These are phyloP conservation scores for Platanista minor DNA, from an alignment of 2,113 vertebrate genomes.

Conservation along the genomic window DNA sequence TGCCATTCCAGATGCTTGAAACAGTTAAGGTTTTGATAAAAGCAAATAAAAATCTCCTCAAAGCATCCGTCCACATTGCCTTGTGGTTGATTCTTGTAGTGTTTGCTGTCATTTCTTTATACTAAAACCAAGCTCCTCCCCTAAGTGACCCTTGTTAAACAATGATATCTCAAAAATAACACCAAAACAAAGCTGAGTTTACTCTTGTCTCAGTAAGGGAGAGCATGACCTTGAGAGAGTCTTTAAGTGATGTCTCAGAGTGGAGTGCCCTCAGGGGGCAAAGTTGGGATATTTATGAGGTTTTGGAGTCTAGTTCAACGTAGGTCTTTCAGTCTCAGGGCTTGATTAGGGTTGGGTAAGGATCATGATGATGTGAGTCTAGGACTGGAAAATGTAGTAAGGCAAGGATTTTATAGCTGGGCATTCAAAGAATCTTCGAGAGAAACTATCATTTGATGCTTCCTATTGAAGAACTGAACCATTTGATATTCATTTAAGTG, in stretches of 20 bases:
- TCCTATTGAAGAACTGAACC: neutral
- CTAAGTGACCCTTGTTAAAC: neutral
- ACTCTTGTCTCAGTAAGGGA: neutral
- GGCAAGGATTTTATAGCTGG: neutral
- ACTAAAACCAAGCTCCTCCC: neutral
- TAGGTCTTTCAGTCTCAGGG: neutral
- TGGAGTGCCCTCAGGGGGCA: neutral
- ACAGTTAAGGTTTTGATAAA: slow-evolving; percentile 1
- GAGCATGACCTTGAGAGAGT: neutral
- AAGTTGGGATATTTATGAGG: neutral
- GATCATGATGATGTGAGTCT: neutral
- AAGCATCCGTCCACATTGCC: neutral
- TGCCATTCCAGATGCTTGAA: neutral
- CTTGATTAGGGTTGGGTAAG: neutral
- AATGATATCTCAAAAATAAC: neutral
- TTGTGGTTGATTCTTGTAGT: neutral
- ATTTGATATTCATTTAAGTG: neutral
- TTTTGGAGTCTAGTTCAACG: neutral
- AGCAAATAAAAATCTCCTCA: neutral
- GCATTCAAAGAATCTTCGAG: neutral
- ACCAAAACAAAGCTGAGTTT: neutral
- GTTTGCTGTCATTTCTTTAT: neutral
- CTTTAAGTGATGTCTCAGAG: neutral
- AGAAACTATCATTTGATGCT: neutral
- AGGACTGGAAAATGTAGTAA: neutral